Evolutionary conservation across 2,113 vertebrate genomes (phyloP).

Genomic region (Acanthisitta chloris): DNA sequence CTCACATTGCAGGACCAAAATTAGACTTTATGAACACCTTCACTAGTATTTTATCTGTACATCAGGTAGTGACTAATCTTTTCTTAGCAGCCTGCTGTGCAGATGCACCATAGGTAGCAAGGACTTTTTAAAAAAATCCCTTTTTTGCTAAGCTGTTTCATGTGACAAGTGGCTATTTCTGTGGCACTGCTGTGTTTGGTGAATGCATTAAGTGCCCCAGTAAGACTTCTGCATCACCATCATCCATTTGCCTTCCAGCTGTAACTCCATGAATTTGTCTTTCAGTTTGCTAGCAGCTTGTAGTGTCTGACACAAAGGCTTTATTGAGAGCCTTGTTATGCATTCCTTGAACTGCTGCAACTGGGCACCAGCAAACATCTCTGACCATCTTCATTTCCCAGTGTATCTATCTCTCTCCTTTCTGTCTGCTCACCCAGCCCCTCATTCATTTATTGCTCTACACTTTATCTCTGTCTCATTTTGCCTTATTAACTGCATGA

Average conservation of each 20-base stretch:
- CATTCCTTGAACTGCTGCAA: not conserved
- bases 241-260: not conserved
- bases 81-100: not conserved
- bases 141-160: not conserved
- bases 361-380: not conserved
- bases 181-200: not conserved
- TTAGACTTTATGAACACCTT: not conserved
- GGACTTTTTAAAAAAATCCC: not conserved
- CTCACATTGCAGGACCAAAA: not conserved
- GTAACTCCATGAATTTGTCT: not conserved
- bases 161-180: not conserved
- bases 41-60: not conserved
- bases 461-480: not conserved
- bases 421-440: not conserved
- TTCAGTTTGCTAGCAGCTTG: not conserved
- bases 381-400: not conserved
- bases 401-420: not conserved
- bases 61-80: not conserved
- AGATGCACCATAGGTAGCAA: not conserved
- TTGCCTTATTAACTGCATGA: not conserved
- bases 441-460: not conserved
- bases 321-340: not conserved
- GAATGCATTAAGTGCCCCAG: not conserved
- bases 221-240: not conserved
- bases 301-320: not conserved